A percentile compares a stretch with the other conserved stretches of the same genome.
Conservation (phyloP, 2,888 invertebrate species). For the Pristionchus fissidentatus region DNA sequence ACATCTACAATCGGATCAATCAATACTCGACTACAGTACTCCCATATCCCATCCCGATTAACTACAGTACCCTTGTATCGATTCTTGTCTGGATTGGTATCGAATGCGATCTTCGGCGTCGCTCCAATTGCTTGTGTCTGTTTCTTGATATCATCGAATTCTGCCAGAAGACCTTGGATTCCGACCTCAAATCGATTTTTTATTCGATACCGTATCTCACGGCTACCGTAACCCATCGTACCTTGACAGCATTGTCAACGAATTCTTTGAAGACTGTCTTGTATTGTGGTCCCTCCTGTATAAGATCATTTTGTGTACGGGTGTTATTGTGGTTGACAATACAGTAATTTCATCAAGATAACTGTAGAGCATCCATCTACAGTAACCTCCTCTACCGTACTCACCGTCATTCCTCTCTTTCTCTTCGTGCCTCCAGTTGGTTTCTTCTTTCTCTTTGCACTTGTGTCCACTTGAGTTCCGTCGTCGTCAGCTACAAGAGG, state of each 20-base stretch:
- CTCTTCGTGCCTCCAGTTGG: too few species aligned
- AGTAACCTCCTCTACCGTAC: neutral
- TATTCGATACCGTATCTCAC: neutral
- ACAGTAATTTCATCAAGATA: neutral
- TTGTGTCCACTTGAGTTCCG: too few species aligned
- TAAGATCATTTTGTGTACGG: neutral
- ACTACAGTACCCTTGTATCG: slow-evolving; percentile 62
- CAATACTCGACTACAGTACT: slow-evolving; percentile 20
- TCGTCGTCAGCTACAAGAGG: too few species aligned
- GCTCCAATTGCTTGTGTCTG: slow-evolving; percentile 56
- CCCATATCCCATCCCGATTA: neutral
- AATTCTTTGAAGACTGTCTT: neutral
- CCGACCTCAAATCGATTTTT: slow-evolving; percentile 49
- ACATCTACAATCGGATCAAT: too few species aligned
- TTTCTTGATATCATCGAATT: slow-evolving; percentile 51
- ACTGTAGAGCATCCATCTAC: neutral
- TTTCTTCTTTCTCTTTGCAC: too few species aligned
- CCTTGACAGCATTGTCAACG: neutral
- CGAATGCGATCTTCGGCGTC: slow-evolving; percentile 60
- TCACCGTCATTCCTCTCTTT: slow-evolving; percentile 9
- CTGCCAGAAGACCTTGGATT: slow-evolving; percentile 52
- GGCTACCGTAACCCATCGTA: neutral
- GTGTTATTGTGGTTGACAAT: neutral
- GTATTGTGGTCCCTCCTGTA: neutral
- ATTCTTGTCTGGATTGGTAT: slow-evolving; percentile 63